These are phyloP conservation scores for Dysmachus trigonus DNA, from an alignment of 2,888 invertebrate genomes.

Conservation along the genomic window DNA sequence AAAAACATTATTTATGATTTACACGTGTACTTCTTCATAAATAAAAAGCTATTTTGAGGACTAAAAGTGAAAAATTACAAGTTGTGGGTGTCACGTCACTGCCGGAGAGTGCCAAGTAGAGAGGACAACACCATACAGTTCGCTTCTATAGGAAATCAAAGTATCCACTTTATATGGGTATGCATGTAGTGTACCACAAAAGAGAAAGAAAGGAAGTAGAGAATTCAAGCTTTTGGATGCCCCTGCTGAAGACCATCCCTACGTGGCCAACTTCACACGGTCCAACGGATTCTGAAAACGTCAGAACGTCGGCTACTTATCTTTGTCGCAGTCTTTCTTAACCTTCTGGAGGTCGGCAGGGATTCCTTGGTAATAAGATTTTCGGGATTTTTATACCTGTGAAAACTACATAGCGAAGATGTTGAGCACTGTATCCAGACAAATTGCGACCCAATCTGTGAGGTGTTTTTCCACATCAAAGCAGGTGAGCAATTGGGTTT, in stretches of 20 bases:
- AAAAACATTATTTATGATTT: too few species aligned
- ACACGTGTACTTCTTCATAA: too few species aligned
- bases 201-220: too few species aligned
- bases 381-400: background rate
- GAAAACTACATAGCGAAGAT: conserved; percentile 61
- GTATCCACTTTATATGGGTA: too few species aligned
- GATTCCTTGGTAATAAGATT: background rate
- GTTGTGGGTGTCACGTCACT: too few species aligned
- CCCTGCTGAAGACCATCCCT: background rate
- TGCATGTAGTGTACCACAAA: too few species aligned
- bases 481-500: conserved; percentile 64
- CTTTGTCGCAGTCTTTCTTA: background rate
- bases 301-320: background rate
- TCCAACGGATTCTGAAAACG: background rate
- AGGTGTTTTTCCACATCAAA: conserved; percentile 70
- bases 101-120: too few species aligned
- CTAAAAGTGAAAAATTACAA: too few species aligned
- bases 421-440: conserved; percentile 73
- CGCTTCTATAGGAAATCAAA: too few species aligned
- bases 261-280: background rate
- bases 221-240: too few species aligned
- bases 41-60: too few species aligned
- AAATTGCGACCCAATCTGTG: conserved; percentile 69
- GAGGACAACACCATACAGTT: too few species aligned
- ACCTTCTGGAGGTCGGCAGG: conserved; percentile 13